Evolutionary conservation across 1,140 invertebrate genomes (phyloP), one percentile per base, ranked within the genome.

Genomic region (Drosophila ogumai): DNA sequence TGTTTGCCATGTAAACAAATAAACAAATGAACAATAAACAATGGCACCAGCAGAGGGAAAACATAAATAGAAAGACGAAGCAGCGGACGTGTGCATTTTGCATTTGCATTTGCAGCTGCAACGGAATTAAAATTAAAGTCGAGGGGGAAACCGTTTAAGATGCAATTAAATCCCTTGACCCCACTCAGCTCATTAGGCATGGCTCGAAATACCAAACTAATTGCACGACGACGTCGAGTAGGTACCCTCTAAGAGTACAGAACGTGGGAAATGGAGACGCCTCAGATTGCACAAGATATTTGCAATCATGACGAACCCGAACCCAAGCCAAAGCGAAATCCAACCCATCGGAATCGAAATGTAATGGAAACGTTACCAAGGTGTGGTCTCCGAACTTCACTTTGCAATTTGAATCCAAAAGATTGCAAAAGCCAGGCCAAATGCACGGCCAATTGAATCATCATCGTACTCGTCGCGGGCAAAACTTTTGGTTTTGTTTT

Each of bases 221-320:
- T 65, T 69, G 64, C 72, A 81, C 38, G 58, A 79, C 19, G 19
- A 12, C 43, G 43, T 10, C 8, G 46, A 28, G 46, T 50, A 34
- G n/a, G 32, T 32, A 17, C 46, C 25, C 52, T 15, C 25, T 41
- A 41, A 13, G 25, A 47, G 50, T 22, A 46, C 10, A 59, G 49
- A 69, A 71, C 80, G 84, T 88, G 84, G 68, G 85, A 88, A 87
- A 81, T 87, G 80, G 68, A 90, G 85, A 90, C 84, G 85, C 80
- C 55, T 88, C 85, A 47, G 63, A 75, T 88, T 84, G 82, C 84
- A 80, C 32, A 52, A 81, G 66, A 81, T 81, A 79, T 38, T 55
- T 38, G 49, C 63, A 61, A 82, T 57, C 81, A 76, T 78, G 79
- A 82, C 75, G 63, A 81, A 67, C 47, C 54, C 66, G 65, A 80